Conservation (phyloP, 2,888 invertebrate genomes). For the Agrilus cyanescens region DNA sequence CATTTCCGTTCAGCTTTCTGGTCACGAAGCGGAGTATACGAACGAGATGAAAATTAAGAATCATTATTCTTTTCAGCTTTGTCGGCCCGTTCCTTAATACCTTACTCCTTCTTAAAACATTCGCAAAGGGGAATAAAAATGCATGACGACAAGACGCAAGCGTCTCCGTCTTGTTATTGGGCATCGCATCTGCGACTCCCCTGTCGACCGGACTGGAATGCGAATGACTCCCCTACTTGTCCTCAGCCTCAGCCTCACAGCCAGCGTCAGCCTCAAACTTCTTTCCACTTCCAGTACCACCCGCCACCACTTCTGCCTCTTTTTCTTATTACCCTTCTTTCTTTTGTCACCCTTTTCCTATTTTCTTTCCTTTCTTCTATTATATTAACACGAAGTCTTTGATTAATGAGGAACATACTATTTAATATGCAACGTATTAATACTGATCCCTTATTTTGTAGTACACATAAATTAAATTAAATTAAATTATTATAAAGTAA, state of each 20-base stretch:
- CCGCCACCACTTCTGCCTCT: too few relatives aligned
- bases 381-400: too few relatives aligned
- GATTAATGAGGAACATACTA: too few relatives aligned
- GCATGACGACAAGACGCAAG: conserved; percentile 32
- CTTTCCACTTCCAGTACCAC: too few relatives aligned
- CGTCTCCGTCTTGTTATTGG: conserved; percentile 31
- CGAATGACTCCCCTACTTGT: conserved; percentile 21
- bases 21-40: conserved; percentile 36
- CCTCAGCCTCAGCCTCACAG: background rate
- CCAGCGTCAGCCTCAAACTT: too few relatives aligned
- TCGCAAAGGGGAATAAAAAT: conserved; percentile 33
- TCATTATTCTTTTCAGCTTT: conserved; percentile 40
- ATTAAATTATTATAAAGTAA: too few relatives aligned
- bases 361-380: too few relatives aligned
- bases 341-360: too few relatives aligned
- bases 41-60: conserved; percentile 40
- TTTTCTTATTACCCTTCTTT: too few relatives aligned
- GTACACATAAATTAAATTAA: too few relatives aligned
- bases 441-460: too few relatives aligned
- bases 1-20: conserved; percentile 32
- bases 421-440: too few relatives aligned
- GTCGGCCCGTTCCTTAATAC: conserved; percentile 36
- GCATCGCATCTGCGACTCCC: conserved; percentile 30
- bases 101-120: conserved; percentile 33
- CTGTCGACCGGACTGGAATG: conserved; percentile 31